Evolutionary conservation across 2,113 vertebrate genomes (phyloP), one percentile per base, ranked within the genome.

Genomic region (Larimichthys crocea): DNA sequence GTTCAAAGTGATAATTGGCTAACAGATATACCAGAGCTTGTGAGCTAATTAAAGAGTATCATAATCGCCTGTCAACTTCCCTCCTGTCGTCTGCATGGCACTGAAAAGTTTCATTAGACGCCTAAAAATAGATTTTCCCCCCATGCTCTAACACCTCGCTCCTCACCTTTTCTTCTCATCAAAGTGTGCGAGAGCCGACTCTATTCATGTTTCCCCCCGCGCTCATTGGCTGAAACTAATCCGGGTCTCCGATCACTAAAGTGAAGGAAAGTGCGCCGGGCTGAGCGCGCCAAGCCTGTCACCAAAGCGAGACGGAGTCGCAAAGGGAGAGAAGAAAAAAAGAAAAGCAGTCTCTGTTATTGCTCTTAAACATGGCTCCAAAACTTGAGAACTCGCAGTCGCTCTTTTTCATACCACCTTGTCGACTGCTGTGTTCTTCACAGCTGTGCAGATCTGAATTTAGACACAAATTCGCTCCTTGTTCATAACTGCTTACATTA

Each of bases 81-180:
- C 74, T 52, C 20, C 67, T 68, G 81, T 82, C 55, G 61, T 74
- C 50, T 17, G 26, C 24, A 57, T 26, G 31, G 35, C 72, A 52
- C 82, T 66, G 69, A 83, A 86, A 88, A 80, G 60, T 89, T 92
- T 91, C 80, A 91, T 91, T 88, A 84, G 64, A 76, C 19, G 2
- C 44, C 71, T 93, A 93, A 90, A 93, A 94, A 95, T 92, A 95
- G 91, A 88, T 79, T 66, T 66, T 61, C 76, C 68, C 26, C 60
- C 60, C 1, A 52, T 74, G 74, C 87, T 80, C 80, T 49, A 65
- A 86, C 92, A 86, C 89, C 84, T 93, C 86, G n/a, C 86, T 86
- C 82, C 77, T 90, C 90, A 92, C 92, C 88, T 92, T 80, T 82
- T 74, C 74, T 80, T 89, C 82, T 86, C 87, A 76, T 90, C 89